Conservation (phyloP, 2,888 invertebrate species). For the Pachycephus smyrnensis region DNA sequence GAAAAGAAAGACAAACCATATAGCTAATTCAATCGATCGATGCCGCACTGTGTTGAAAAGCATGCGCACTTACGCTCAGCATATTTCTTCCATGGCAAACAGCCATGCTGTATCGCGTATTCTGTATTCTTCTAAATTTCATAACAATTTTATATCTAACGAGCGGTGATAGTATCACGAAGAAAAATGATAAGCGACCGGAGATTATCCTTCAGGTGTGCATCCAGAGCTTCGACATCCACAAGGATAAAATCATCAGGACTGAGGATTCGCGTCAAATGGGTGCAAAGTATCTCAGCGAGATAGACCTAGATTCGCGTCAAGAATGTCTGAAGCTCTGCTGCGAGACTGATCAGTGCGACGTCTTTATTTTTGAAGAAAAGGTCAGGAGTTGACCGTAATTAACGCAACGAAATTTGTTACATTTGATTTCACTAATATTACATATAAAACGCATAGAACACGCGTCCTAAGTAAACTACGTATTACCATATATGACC, state of each 20-base stretch:
- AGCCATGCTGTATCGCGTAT: conserved; percentile 50
- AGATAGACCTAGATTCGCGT: conserved; percentile 83
- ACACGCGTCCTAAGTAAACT: neutral
- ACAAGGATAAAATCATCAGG: conserved; percentile 89
- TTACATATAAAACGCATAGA: neutral
- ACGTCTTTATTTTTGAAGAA: conserved; percentile 93
- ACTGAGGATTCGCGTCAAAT: conserved; percentile 89
- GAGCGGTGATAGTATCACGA: conserved; percentile 41
- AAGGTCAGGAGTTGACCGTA: conserved; percentile 71
- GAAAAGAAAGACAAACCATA: neutral
- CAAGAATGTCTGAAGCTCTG: conserved; percentile 88
- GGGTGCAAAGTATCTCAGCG: conserved; percentile 90
- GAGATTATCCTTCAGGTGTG: conserved; percentile 77
- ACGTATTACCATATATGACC: neutral
- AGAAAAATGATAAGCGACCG: conserved; percentile 54
- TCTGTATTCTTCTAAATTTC: conserved; percentile 48
- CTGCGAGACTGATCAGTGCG: conserved; percentile 88
- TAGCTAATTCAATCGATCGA: conserved; percentile 1
- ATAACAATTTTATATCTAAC: conserved; percentile 45
- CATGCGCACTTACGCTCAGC: conserved; percentile 31
- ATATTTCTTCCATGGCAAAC: conserved; percentile 15
- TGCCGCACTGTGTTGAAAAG: neutral
- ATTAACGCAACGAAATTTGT: neutral
- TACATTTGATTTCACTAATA: neutral
- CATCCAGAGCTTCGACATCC: conserved; percentile 84